Evolutionary conservation across 1,140 invertebrate species (phyloP).

Genomic region (Tribolium castaneum): DNA sequence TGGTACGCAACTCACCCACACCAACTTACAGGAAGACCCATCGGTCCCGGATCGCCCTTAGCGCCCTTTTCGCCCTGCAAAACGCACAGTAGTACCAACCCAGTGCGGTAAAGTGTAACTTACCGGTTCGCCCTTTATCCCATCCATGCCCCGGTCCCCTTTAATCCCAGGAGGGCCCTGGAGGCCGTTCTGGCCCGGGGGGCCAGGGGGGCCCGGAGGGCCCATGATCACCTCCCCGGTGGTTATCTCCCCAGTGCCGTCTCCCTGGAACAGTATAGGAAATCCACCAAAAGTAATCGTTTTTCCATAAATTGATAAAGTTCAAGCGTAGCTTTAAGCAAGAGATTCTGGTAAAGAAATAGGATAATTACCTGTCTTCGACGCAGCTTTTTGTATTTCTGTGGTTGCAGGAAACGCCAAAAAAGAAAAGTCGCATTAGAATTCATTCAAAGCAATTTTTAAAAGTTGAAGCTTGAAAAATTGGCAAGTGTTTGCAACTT

Average conservation of each 20-base stretch:
- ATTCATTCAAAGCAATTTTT: conserved; percentile 29
- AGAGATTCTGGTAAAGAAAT: conserved; percentile 48
- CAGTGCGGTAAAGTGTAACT: conserved; percentile 48
- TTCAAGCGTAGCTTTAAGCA: neutral
- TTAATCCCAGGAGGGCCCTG: conserved; percentile 90
- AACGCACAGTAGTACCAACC: no score
- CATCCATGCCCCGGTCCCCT: conserved; percentile 86
- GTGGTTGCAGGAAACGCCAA: conserved; percentile 62
- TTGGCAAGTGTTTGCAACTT: conserved; percentile 63
- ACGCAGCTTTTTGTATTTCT: conserved; percentile 93
- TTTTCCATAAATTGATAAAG: neutral
- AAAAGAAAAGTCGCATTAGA: conserved; percentile 54
- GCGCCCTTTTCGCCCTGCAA: conserved; percentile 87
- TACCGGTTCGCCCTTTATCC: conserved; percentile 89
- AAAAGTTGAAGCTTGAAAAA: conserved; percentile 8
- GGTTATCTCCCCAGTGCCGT: conserved; percentile 79
- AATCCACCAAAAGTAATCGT: conserved; percentile 55
- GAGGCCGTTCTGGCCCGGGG: conserved; percentile 77
- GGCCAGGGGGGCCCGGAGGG: conserved; percentile 86
- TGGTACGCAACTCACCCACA: neutral
- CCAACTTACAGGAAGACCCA: conserved; percentile 93
- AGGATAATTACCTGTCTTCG: conserved; percentile 81
- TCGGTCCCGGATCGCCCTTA: conserved; percentile 91
- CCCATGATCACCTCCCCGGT: conserved; percentile 78
- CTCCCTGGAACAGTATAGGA: conserved; percentile 76